Base-by-base conservation (phyloP, 2,888 invertebrate genomes). In the Agrenia bidenticulata region DNA sequence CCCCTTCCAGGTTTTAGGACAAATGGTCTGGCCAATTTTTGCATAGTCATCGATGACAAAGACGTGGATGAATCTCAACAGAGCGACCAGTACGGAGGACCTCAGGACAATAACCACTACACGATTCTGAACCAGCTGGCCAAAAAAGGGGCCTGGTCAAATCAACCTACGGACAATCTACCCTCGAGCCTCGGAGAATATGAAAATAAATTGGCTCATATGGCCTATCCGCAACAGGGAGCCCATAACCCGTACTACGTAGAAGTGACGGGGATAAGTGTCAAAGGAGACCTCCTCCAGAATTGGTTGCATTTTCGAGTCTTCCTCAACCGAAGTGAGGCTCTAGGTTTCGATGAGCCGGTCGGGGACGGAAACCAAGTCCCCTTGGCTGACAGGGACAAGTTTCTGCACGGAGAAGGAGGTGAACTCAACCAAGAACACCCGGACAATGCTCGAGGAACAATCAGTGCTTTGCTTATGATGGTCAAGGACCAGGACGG, bases 401-500 rank as follows among this genome's bases (percentile, higher is more conserved):
- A 62, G 2, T 23, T 39, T 11, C 62, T 67, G 5, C 67, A 67
- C 41, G 41, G 26, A 4, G 45, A 13, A 0, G 11, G 5, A 7
- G 17, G 19, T 4, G 68, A 68, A n/a, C n/a, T n/a, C n/a, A n/a
- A n/a, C n/a, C n/a, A n/a, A n/a, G n/a, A n/a, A 24, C 39, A 2
- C 17, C 56, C 56, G 2, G 63, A 68, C 50, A 26, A 63, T 21
- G 63, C 57, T 21, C 59, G 13, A 1, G 67, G 70, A 0, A 54
- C 27, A 39, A 70, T 70, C 27, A 41, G 56, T 1, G 70, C 64
- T 1, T 19, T 59, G 13, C 27, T 70, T 0, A 60, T 67, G 50
- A 70, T 70, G 67, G 61, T 70, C n/a, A 70, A 70, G 45, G 70
- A 70, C 45, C 70, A 70, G 27, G 63, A 70, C 4, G 70, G 70